These are phyloP conservation scores for Teleogryllus oceanicus DNA, from an alignment of 2,888 invertebrate species.

Conservation along the genomic window DNA sequence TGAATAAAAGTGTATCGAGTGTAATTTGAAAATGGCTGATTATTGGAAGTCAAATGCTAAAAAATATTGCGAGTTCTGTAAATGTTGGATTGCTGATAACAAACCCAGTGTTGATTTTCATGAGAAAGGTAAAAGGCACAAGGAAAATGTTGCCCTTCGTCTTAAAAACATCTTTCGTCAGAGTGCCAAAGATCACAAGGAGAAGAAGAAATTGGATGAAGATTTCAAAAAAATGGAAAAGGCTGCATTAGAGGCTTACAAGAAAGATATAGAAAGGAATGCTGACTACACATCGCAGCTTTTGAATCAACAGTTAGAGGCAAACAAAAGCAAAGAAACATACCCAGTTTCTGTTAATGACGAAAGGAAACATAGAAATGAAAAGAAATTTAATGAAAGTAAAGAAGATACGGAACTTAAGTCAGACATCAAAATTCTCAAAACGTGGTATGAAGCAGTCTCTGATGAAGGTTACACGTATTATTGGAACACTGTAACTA, in stretches of 20 bases:
- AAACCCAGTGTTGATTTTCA: conserved; percentile 96
- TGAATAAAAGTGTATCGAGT: no score
- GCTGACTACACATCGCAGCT: background rate
- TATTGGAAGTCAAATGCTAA: conserved; percentile 95
- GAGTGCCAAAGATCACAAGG: conserved; percentile 74
- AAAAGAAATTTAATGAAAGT: background rate
- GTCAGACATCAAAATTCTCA: conserved; percentile 38
- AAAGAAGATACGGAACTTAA: background rate
- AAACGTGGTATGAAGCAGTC: conserved; percentile 75
- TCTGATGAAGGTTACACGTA: conserved; percentile 74
- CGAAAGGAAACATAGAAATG: background rate
- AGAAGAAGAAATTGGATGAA: conserved; percentile 60
- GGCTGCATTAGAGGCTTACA: background rate
- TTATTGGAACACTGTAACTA: conserved; percentile 66
- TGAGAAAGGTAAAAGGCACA: conserved; percentile 88
- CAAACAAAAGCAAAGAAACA: background rate
- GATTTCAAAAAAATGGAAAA: no score
- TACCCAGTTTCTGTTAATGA: background rate
- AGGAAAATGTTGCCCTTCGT: conserved; percentile 84
- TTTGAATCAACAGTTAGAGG: background rate
- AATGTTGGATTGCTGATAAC: conserved; percentile 98
- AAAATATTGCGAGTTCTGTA: conserved; percentile 96
- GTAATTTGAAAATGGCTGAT: conserved; percentile 59
- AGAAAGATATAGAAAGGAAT: background rate
- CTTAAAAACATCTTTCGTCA: conserved; percentile 80